Base-by-base conservation (phyloP, 1,140 invertebrate genomes). In the Trichogramma pretiosum region DNA sequence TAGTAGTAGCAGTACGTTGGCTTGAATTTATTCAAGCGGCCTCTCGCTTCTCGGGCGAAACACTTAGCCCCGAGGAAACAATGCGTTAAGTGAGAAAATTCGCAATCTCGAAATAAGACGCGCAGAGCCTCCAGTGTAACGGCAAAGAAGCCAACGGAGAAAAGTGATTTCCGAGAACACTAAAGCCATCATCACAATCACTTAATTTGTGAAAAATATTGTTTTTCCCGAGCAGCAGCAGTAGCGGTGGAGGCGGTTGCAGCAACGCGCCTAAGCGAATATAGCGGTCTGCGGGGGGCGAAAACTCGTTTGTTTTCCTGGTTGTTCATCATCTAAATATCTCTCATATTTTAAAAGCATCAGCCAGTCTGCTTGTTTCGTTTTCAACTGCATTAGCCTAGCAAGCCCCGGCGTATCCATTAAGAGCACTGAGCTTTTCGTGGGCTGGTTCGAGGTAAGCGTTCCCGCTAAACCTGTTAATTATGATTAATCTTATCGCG, bases 191-290 rank as follows among this genome's bases (percentile, higher is more conserved):
- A 67, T 68, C 60, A 60, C 61, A 62, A 69, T 69, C 64, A 66
- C 63, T 67, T 70, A 69, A 69, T 70, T 69, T 66, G 60, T 60
- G 52, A 62, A 59, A 66, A 65, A 65, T n/a, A n/a, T n/a, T n/a
- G n/a, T n/a, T n/a, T n/a, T n/a, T n/a, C n/a, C n/a, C n/a, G n/a
- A n/a, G n/a, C n/a, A n/a, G n/a, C n/a, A n/a, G n/a, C n/a, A n/a
- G n/a, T n/a, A n/a, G n/a, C n/a, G n/a, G n/a, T n/a, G n/a, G n/a
- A n/a, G n/a, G n/a, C n/a, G n/a, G n/a, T n/a, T n/a, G n/a, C n/a
- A n/a, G n/a, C n/a, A n/a, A n/a, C n/a, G n/a, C n/a, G n/a, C n/a
- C n/a, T n/a, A n/a, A n/a, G n/a, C n/a, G n/a, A n/a, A n/a, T n/a
- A n/a, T n/a, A n/a, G n/a, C n/a, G n/a, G n/a, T n/a, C n/a, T n/a